Evolutionary conservation across 2,113 vertebrate species (phyloP).

Genomic region (Sylvietta virens): DNA sequence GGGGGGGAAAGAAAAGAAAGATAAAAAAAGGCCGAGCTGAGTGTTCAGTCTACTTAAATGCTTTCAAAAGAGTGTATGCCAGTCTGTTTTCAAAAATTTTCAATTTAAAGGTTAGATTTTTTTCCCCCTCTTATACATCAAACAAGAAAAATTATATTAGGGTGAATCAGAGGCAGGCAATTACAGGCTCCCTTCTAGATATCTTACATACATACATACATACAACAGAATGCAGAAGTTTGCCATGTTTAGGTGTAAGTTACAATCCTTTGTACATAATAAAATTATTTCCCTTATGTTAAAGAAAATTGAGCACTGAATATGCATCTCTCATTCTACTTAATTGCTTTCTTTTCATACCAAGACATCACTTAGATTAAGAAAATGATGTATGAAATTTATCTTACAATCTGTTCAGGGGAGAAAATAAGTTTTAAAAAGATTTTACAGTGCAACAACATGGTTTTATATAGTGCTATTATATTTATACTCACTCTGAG

Average conservation of each 20-base stretch:
- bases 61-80: not conserved
- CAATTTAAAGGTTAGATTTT: not conserved
- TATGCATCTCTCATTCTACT: not conserved
- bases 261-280: not conserved
- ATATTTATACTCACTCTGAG: not conserved
- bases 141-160: not conserved
- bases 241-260: not conserved
- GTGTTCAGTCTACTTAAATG: not conserved
- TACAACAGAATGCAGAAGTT: not conserved
- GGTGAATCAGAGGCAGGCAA: not conserved
- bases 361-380: not conserved
- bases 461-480: not conserved
- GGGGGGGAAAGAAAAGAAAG: not conserved
- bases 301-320: not conserved
- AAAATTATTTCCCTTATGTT: not conserved
- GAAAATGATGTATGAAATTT: not conserved
- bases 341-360: not conserved
- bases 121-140: not conserved
- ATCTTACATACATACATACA: not conserved
- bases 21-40: not conserved
- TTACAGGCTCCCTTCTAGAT: not conserved
- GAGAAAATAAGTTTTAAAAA: not conserved
- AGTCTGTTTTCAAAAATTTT: not conserved
- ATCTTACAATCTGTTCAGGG: not conserved
- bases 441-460: not conserved